Percentiles rank a stretch among this genome's conserved stretches.
Conservation (phyloP, 1,140 invertebrate genomes). For the Scaptomyza pallida region DNA sequence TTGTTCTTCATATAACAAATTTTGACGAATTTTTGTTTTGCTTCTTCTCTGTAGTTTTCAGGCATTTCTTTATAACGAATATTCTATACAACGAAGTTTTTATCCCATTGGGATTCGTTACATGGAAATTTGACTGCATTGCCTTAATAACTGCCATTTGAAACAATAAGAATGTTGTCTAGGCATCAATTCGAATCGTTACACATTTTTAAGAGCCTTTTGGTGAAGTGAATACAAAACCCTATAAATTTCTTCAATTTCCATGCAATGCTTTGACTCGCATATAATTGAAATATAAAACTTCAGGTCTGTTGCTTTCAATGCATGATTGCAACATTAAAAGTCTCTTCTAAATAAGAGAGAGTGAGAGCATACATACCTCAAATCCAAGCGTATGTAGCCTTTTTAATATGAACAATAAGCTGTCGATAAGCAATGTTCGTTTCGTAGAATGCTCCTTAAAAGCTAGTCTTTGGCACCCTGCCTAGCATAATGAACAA, state of each 20-base stretch:
- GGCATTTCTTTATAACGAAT: too few species aligned
- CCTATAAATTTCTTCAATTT: background rate
- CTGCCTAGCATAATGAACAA: slow-evolving; percentile 2
- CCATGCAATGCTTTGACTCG: background rate
- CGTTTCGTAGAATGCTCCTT: background rate
- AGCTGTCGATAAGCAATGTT: slow-evolving; percentile 3
- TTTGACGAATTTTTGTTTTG: too few species aligned
- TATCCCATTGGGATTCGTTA: too few species aligned
- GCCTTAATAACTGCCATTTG: too few species aligned
- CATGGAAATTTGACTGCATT: too few species aligned
- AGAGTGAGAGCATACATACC: too few species aligned
- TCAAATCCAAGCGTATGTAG: background rate
- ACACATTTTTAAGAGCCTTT: background rate
- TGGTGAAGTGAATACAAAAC: too few species aligned
- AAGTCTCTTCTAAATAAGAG: background rate
- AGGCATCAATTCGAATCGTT: background rate
- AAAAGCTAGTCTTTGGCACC: slow-evolving; percentile 2
- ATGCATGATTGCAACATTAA: background rate
- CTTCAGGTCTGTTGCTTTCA: background rate
- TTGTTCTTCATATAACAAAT: too few species aligned
- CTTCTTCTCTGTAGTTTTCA: too few species aligned
- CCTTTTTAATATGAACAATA: background rate
- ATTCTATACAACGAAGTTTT: too few species aligned
- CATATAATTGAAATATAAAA: background rate
- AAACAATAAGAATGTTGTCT: too few species aligned